Evolutionary conservation across 2,797 vertebrate genomes (phyloP), one percentile per base, ranked within the genome.

Genomic region (Merluccius polli): DNA sequence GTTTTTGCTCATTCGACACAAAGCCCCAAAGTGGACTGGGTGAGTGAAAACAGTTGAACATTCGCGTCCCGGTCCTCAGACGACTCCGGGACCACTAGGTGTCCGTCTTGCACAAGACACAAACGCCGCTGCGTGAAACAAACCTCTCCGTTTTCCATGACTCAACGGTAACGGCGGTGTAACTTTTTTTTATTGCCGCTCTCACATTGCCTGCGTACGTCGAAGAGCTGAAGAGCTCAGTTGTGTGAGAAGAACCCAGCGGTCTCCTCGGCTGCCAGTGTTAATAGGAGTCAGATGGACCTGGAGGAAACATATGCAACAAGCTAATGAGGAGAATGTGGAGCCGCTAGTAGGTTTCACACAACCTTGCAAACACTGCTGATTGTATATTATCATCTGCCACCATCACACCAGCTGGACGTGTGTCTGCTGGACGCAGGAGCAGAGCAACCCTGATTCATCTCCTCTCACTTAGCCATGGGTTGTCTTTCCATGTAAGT

Each of bases 261-360:
- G 79, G 83, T 65, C 81, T 79, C 83, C 79, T 79, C 59, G 83
- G 79, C 82, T 86, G 84, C 83, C 79, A 38, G 82, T 9, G 75
- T 81, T 89, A 87, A 90, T 90, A 72, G 80, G 79, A 88, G 79
- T 74, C 89, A 91, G 87, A 88, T 90, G 90, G 82, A 72, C 68
- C 76, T 79, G 77, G 76, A 73, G 48, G 48, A 52, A 67, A 27
- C 70, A 48, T 78, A 70, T 29, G 52, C 78, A 30, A 52, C 79
- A 38, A 16, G 1, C 84, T 84, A 87, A 89, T 84, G 85, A 86
- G 81, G 79, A 72, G 78, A 84, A 83, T 77, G 38, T 82, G 83
- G 85, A 87, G 78, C 72, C 83, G 74, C 80, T 75, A 21, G 76
- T 67, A 83, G 77, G 74, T 82, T 88, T 88, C 83, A 86, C 85